Evolutionary conservation across 1,140 invertebrate species (phyloP).

Genomic region (Acromyrmex heyeri): DNA sequence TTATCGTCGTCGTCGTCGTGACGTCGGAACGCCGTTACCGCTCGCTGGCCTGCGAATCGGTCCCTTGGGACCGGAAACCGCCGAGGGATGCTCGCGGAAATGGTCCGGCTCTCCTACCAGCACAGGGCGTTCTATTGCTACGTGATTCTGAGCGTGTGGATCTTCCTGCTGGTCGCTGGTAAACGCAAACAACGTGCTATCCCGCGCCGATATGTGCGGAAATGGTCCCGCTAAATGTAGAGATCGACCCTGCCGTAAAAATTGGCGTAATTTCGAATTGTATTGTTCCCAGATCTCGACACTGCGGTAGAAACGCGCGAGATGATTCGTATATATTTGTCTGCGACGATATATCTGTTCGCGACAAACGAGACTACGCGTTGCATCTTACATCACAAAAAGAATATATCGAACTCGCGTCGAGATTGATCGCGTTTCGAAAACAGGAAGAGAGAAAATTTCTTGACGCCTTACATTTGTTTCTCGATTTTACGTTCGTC

Average conservation of each 20-base stretch:
- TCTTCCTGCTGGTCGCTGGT: conserved; percentile 92
- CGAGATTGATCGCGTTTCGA: background rate
- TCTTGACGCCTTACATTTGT: background rate
- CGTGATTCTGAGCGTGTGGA: conserved; percentile 92
- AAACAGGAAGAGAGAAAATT: too few species aligned
- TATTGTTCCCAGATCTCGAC: background rate
- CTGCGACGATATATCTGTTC: too few species aligned
- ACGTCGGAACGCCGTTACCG: background rate
- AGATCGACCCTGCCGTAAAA: background rate
- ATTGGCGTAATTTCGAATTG: background rate
- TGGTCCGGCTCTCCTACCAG: conserved; percentile 90
- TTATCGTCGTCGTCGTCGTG: conserved; percentile 9
- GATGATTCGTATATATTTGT: background rate
- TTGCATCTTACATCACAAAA: background rate
- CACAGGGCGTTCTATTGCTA: conserved; percentile 93
- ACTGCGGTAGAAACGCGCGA: background rate
- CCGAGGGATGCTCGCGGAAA: conserved; percentile 86
- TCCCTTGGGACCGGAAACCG: conserved; percentile 30
- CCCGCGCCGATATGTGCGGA: background rate
- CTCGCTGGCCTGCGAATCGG: conserved; percentile 37
- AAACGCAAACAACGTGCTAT: conserved; percentile 49
- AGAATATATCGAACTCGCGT: conserved; percentile 8
- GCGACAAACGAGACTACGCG: background rate
- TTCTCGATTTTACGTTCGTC: background rate
- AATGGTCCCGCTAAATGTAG: too few species aligned